These are phyloP conservation scores for Balaeniceps rex DNA, from an alignment of 2,113 vertebrate genomes.

Conservation along the genomic window DNA sequence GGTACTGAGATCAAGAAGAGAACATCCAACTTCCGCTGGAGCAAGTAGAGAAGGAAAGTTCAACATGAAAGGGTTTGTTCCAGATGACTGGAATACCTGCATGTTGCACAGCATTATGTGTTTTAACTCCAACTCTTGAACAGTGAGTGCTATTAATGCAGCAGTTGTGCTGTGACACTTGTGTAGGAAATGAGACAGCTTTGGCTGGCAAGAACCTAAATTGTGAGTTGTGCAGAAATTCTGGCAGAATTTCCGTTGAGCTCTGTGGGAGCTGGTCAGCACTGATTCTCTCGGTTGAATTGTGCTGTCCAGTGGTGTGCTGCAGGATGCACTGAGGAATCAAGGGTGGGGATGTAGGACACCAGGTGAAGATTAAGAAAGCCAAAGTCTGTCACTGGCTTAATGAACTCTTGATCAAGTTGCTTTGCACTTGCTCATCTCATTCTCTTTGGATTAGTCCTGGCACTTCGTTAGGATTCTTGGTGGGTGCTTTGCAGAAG, in stretches of 20 bases:
- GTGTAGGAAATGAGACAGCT: background rate
- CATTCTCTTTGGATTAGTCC: background rate
- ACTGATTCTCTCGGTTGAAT: accelerated
- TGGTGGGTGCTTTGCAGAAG: background rate
- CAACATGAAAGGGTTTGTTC: background rate
- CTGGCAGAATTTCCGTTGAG: background rate
- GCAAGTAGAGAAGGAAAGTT: background rate
- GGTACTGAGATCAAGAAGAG: background rate
- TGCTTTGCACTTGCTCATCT: background rate
- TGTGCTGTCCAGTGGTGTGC: accelerated
- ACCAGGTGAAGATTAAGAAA: background rate
- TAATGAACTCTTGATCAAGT: background rate
- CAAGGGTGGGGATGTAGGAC: background rate
- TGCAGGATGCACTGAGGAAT: background rate
- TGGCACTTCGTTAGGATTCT: background rate
- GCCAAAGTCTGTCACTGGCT: background rate
- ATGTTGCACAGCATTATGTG: background rate
- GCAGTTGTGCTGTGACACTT: background rate
- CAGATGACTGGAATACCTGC: background rate
- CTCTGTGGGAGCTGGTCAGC: background rate
- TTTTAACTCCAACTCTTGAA: background rate
- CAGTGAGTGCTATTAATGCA: background rate
- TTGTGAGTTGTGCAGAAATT: background rate
- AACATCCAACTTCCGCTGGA: background rate
- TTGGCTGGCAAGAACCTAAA: background rate